Percentiles rank a stretch among this genome's conserved stretches.
Conservation (phyloP, 2,797 vertebrate species). For the Echiichthys vipera region DNA sequence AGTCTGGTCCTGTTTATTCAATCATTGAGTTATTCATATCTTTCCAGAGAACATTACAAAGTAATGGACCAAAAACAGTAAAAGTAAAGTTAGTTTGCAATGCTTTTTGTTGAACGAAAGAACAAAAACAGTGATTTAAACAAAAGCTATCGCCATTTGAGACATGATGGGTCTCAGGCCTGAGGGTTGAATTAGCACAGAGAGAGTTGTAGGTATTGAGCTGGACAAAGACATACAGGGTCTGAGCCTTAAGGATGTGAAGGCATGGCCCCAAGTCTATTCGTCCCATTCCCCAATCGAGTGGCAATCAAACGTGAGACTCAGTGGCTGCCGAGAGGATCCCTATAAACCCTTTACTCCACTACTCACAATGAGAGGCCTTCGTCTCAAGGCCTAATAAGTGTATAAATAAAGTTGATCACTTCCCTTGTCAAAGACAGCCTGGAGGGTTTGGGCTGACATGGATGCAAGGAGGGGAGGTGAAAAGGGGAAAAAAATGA, state of each 20-base stretch:
- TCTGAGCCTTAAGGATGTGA: constrained; percentile 56
- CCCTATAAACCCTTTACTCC: constrained; percentile 70
- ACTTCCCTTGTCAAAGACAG: constrained; percentile 82
- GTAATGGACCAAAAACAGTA: constrained; percentile 27
- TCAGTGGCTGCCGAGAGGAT: constrained; percentile 61
- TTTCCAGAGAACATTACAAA: constrained; percentile 30
- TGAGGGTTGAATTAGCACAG: constrained; percentile 48
- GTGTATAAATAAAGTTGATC: constrained; percentile 87
- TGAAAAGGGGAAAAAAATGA: constrained; percentile 67
- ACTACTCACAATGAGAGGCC: constrained; percentile 73
- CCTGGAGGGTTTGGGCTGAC: constrained; percentile 74
- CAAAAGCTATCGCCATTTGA: constrained; percentile 23
- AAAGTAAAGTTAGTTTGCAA: constrained; percentile 13
- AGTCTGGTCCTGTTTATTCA: constrained; percentile 28
- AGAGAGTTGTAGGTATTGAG: constrained; percentile 48
- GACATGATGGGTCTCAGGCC: constrained; percentile 18
- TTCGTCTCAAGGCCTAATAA: constrained; percentile 79
- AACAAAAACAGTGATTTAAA: constrained; percentile 4
- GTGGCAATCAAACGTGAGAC: constrained; percentile 79
- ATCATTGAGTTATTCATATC: constrained; percentile 52
- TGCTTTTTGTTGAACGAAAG: constrained; percentile 1
- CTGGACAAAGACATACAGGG: constrained; percentile 51
- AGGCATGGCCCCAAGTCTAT: constrained; percentile 57
- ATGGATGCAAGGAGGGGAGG: constrained; percentile 78
- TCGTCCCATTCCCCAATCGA: constrained; percentile 57